Percentiles rank a stretch among this genome's conserved stretches.
phyloP scores from a whole-genome alignment of 2,113 vertebrate species.

The Lepisosteus oculatus region DNA sequence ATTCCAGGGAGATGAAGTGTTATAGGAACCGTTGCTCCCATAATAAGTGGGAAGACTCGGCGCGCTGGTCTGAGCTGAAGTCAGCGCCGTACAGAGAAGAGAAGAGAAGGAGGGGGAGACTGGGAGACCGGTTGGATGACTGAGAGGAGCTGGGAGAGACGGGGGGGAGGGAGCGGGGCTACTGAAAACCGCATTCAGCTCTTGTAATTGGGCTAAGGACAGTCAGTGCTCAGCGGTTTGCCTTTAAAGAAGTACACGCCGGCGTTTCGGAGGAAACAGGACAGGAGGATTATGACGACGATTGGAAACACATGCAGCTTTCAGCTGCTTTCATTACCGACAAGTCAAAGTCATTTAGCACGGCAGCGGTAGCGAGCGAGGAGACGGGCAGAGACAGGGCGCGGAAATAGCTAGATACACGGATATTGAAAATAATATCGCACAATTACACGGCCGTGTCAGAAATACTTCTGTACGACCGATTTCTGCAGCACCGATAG shows the following conservation, averaged over 20 bases:
- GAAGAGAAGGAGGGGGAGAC: slow-evolving; percentile 26
- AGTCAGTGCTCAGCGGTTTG: slow-evolving; percentile 12
- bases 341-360: background rate
- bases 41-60: no score
- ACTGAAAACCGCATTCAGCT: background rate
- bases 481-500: no score
- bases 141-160: background rate
- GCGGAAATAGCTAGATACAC: no score
- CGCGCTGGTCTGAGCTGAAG: no score
- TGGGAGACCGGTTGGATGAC: background rate
- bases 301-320: slow-evolving; percentile 11
- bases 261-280: background rate
- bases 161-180: background rate
- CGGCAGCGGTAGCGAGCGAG: no score
- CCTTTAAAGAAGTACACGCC: background rate
- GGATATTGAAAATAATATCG: no score
- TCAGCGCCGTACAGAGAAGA: no score
- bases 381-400: no score
- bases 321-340: background rate
- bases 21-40: no score
- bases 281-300: background rate
- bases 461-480: no score
- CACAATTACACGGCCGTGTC: no score
- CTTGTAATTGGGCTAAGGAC: slow-evolving; percentile 8
- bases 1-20: no score